Conservation (phyloP, 2,113 vertebrate species). For the Gorsachius goisagi region DNA sequence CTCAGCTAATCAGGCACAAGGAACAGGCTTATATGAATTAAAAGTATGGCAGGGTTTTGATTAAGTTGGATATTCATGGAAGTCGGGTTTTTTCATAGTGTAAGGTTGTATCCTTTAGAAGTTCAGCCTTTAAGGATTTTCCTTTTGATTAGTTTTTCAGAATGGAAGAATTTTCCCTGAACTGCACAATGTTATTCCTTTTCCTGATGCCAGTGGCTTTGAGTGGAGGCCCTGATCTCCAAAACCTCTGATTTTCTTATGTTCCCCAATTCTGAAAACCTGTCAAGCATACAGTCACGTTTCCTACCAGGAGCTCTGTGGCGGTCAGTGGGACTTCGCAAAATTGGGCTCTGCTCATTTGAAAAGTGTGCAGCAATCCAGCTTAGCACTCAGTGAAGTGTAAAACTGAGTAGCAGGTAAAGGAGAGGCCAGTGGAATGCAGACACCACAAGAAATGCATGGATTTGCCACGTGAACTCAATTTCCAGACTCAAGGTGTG, state of each 20-base stretch:
- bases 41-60: constrained; percentile 7
- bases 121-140: not conserved
- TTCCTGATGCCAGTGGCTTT: not conserved
- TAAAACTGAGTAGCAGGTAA: not conserved
- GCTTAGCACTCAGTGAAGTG: not conserved
- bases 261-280: not conserved
- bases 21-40: not conserved
- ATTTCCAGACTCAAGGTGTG: constrained; percentile 6
- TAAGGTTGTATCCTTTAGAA: not conserved
- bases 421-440: not conserved
- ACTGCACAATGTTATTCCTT: not conserved
- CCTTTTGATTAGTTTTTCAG: constrained; percentile 28
- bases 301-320: not conserved
- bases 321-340: not conserved
- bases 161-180: not conserved
- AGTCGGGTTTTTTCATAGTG: not conserved
- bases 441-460: not conserved
- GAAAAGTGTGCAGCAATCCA: not conserved
- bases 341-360: not conserved
- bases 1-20: not conserved
- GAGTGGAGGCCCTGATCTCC: not conserved
- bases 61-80: constrained; percentile 10
- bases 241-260: not conserved
- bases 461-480: constrained; percentile 1
- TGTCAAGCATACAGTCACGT: not conserved